Conservation (phyloP, 2,113 vertebrate genomes). For the Xenotilapia caudafasciata region DNA sequence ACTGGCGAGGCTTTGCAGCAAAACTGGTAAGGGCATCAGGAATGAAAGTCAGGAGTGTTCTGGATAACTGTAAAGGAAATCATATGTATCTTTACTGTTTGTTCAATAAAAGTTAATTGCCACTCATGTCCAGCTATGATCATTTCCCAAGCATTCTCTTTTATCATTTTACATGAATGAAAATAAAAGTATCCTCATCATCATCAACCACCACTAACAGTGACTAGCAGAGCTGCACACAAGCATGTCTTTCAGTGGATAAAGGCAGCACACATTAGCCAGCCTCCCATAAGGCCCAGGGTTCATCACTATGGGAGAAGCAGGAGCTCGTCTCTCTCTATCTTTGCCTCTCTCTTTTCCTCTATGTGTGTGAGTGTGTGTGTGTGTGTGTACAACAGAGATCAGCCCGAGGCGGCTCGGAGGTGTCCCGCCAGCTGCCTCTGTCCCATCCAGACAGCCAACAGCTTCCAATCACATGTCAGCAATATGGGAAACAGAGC, state of each 20-base stretch:
- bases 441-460: slow-evolving; percentile 70
- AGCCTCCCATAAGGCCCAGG: slow-evolving; percentile 31
- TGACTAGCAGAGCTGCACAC: not conserved
- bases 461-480: slow-evolving; percentile 77
- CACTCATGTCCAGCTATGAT: not conserved
- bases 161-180: not conserved
- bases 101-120: not conserved
- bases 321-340: slow-evolving; percentile 1
- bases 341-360: not conserved
- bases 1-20: not conserved
- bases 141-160: not conserved
- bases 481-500: slow-evolving; percentile 75
- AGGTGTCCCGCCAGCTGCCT: slow-evolving; percentile 72
- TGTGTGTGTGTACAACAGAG: slow-evolving; percentile 30
- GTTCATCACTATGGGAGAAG: slow-evolving; percentile 34
- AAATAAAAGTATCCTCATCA: not conserved
- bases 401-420: slow-evolving; percentile 59
- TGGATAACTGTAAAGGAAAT: not conserved
- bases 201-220: not conserved
- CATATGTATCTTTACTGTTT: not conserved
- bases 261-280: not conserved
- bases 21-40: not conserved
- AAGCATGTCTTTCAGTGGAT: not conserved
- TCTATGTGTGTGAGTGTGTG: not conserved
- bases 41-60: not conserved